Conservation (phyloP, 1,140 invertebrate species). For the Trachymyrmex cornetzi region DNA sequence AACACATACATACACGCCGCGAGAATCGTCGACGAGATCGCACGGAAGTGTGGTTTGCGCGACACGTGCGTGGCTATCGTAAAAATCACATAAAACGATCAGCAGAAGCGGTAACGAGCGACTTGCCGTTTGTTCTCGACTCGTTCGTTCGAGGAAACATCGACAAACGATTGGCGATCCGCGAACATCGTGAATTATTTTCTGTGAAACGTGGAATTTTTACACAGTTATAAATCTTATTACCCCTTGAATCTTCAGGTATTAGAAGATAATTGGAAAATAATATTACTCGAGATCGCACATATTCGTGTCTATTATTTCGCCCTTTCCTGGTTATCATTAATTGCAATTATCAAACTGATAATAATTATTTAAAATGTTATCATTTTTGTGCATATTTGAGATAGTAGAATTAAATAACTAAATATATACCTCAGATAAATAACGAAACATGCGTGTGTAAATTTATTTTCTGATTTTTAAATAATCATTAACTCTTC, state of each 20-base stretch:
- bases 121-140: slow-evolving; percentile 50
- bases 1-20: slow-evolving; percentile 59
- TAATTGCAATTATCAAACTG: background rate
- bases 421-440: background rate
- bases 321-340: background rate
- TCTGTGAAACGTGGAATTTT: background rate
- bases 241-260: background rate
- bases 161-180: slow-evolving; percentile 40
- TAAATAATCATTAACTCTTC: slow-evolving; percentile 40
- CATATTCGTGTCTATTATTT: background rate
- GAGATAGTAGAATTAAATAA: background rate
- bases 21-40: slow-evolving; percentile 61
- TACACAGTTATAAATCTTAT: slow-evolving; percentile 25
- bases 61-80: slow-evolving; percentile 67
- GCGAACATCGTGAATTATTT: slow-evolving; percentile 32
- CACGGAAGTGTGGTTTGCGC: slow-evolving; percentile 51
- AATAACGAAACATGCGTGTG: background rate
- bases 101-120: slow-evolving; percentile 70
- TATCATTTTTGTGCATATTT: background rate
- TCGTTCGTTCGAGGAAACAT: slow-evolving; percentile 73
- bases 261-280: background rate
- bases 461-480: slow-evolving; percentile 35
- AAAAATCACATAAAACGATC: slow-evolving; percentile 66
- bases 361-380: background rate
- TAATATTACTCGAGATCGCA: background rate